Percentiles rank a stretch among this genome's conserved stretches.
Conservation (phyloP, 1,140 invertebrate species). For the Neotoxoptera formosana region DNA sequence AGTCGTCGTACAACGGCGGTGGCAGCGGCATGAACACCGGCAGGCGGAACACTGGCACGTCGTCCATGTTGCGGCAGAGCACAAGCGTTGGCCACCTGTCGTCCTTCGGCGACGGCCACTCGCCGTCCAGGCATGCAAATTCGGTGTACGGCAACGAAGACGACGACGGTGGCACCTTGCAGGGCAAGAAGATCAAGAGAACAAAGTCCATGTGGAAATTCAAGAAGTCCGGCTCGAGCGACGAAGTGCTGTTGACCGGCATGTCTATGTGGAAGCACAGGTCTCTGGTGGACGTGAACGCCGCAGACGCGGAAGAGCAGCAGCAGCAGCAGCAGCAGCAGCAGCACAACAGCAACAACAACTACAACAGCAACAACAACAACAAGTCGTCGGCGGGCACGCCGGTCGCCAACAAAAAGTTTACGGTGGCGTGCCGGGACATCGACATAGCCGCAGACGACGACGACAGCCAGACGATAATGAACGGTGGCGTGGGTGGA, state of each 20-base stretch:
- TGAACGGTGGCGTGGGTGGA: conserved; percentile 60
- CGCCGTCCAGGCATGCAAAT: neutral
- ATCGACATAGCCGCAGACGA: conserved; percentile 58
- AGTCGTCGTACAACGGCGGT: conserved; percentile 18
- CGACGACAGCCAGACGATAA: conserved; percentile 60
- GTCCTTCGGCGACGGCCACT: conserved; percentile 5
- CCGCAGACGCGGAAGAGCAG: conserved; percentile 63
- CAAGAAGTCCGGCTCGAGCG: conserved; percentile 72
- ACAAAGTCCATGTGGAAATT: conserved; percentile 86
- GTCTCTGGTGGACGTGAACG: conserved; percentile 77
- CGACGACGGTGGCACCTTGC: conserved; percentile 59
- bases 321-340: conserved; percentile 63
- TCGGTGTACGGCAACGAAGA: conserved; percentile 50
- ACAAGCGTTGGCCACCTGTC: conserved; percentile 49
- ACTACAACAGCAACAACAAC: conserved; percentile 62
- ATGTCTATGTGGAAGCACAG: conserved; percentile 86
- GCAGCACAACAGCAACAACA: conserved; percentile 59
- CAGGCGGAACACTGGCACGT: conserved; percentile 60
- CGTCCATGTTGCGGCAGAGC: conserved; percentile 57
- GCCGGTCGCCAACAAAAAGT: conserved; percentile 59
- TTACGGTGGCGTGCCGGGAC: conserved; percentile 55
- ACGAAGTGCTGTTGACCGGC: conserved; percentile 77
- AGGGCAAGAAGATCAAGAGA: conserved; percentile 70
- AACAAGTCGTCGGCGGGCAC: conserved; percentile 59
- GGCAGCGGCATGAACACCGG: neutral